Percentiles rank a stretch among this genome's conserved stretches.
Conservation (phyloP, 2,113 vertebrate species). For the Chlamydotis undulata region DNA sequence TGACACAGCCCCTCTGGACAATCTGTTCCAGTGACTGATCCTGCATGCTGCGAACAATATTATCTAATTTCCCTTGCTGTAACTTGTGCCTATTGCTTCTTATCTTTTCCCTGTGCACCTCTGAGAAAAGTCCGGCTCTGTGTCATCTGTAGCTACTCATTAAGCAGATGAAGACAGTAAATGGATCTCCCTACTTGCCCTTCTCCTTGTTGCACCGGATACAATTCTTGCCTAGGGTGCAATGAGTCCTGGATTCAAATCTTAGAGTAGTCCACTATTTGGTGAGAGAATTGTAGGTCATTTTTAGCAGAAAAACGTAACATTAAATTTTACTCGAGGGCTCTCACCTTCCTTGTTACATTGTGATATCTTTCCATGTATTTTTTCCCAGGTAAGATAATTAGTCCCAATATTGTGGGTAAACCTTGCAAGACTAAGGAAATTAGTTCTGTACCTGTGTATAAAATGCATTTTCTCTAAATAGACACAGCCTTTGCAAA, state of each 20-base stretch:
- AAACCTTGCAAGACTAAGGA: background rate
- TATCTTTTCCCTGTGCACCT: background rate
- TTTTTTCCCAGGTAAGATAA: background rate
- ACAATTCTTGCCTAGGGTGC: background rate
- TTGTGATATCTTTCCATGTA: background rate
- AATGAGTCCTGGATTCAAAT: background rate
- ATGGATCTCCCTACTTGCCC: background rate
- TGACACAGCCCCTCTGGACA: background rate
- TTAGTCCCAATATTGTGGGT: background rate
- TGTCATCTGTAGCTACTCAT: background rate
- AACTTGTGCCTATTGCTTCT: background rate
- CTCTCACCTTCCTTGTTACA: background rate
- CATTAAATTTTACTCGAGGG: background rate
- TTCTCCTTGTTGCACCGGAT: background rate
- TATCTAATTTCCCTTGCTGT: background rate
- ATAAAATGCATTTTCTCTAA: conserved; percentile 82
- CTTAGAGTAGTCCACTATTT: background rate
- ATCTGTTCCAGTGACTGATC: background rate
- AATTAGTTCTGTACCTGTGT: conserved; percentile 73
- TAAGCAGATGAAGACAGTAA: background rate
- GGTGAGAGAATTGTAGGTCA: background rate
- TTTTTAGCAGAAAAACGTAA: background rate
- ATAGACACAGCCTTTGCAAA: conserved; percentile 81
- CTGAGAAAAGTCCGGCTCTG: background rate
- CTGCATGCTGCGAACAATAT: background rate